Evolutionary conservation across 2,888 invertebrate genomes (phyloP).

Genomic region (Vesta saturnalis): DNA sequence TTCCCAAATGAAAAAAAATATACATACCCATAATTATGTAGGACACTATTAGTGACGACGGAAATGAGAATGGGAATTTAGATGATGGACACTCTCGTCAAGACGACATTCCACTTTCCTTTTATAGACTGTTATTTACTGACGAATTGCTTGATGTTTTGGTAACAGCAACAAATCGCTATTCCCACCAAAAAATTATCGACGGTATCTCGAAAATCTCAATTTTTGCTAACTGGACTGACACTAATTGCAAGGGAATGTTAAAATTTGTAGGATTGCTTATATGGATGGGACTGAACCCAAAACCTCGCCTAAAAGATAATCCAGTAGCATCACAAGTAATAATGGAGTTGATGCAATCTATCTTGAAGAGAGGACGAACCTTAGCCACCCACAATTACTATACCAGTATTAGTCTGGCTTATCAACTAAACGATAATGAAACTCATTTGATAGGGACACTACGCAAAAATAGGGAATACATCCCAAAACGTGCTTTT

Average conservation of each 20-base stretch:
- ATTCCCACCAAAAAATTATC: not conserved
- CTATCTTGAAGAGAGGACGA: not conserved
- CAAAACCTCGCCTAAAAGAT: conserved; percentile 21
- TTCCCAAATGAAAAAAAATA: no score
- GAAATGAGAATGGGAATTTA: not conserved
- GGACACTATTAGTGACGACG: not conserved
- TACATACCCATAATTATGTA: no score
- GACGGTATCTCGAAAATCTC: not conserved
- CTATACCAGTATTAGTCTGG: not conserved
- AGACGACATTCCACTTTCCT: conserved; percentile 4
- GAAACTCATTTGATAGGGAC: not conserved
- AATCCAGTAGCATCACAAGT: conserved; percentile 19
- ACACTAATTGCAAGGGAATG: not conserved
- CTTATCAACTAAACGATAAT: not conserved
- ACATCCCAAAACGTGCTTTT: no score
- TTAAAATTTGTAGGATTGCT: not conserved
- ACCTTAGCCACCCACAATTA: not conserved
- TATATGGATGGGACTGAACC: not conserved
- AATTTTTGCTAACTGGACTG: no score
- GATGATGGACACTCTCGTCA: not conserved
- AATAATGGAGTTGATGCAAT: not conserved
- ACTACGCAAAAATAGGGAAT: not conserved
- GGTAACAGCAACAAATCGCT: not conserved
- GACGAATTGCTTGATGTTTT: not conserved
- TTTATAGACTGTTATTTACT: not conserved